Conservation (phyloP, 2,797 vertebrate genomes). For the Chelidonichthys spinosus region DNA sequence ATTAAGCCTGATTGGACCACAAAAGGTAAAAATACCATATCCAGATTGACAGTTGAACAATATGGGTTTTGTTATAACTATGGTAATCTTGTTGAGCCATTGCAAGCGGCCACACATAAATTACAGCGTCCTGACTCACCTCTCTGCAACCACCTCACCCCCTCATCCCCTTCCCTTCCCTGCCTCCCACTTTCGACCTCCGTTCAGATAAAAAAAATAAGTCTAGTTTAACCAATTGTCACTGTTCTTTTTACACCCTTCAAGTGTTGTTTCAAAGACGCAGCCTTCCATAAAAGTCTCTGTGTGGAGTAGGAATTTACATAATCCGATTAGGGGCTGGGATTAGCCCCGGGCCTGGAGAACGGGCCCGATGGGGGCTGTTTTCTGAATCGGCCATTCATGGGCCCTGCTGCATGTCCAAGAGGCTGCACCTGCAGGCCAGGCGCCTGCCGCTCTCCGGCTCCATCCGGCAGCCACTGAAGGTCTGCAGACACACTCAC, state of each 20-base stretch:
- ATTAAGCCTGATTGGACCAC: slow-evolving; percentile 76
- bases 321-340: slow-evolving; percentile 97
- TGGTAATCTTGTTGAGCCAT: slow-evolving; percentile 86
- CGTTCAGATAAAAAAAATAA: slow-evolving; percentile 65
- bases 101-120: slow-evolving; percentile 83
- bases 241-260: slow-evolving; percentile 84
- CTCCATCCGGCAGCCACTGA: slow-evolving; percentile 68
- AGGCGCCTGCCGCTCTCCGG: slow-evolving; percentile 56
- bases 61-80: slow-evolving; percentile 83
- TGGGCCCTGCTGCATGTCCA: slow-evolving; percentile 87
- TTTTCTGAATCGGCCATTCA: slow-evolving; percentile 93
- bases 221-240: slow-evolving; percentile 87
- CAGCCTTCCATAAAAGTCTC: slow-evolving; percentile 86
- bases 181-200: slow-evolving; percentile 76
- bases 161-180: slow-evolving; percentile 16
- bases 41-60: slow-evolving; percentile 84
- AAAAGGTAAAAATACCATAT: slow-evolving; percentile 82
- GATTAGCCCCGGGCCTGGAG: slow-evolving; percentile 91
- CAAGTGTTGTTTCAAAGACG: slow-evolving; percentile 89
- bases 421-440: slow-evolving; percentile 92
- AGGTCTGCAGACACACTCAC: slow-evolving; percentile 65
- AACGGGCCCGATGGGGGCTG: slow-evolving; percentile 90
- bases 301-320: slow-evolving; percentile 95
- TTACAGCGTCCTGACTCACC: slow-evolving; percentile 73
- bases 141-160: slow-evolving; percentile 56